Evolutionary conservation across 2,888 invertebrate species (phyloP), one percentile per base, ranked within the genome.

Genomic region (Drosophila quinaria): DNA sequence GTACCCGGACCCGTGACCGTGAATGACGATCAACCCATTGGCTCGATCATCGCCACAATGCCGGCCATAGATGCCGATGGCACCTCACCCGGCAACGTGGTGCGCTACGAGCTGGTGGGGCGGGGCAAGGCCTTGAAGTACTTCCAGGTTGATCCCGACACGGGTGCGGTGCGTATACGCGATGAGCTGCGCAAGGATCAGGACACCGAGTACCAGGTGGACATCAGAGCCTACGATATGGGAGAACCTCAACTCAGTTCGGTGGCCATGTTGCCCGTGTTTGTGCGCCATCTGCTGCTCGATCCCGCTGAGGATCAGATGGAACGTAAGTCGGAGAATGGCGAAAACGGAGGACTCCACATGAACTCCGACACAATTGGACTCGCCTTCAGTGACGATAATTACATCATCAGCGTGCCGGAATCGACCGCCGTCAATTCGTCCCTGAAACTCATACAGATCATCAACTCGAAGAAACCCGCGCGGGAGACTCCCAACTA

Each of bases 141-240:
- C 92, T 98, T 98, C 94, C 96, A 96, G 80, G 96, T 98, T 8
- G 97, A 98, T 91, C 95, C 96, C 0, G 97, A 97, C 69, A 96
- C 96, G 0, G 98, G 98, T 0, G 95, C 95, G 0, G 93, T 98
- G 17, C 94, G 96, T 59, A 96, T 98, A 0, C 95, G 97, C 31
- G 97, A 97, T 90, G 97, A 97, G 90, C 91, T 98, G 56, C 94
- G 96, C 63, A 97, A 97, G 91, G 97, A 97, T 92, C 95, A 96
- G 10, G 96, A 97, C 88, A 96, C 96, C 42, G 97, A 98, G 93
- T 97, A 97, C 92, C 96, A 97, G 92, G 96, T 97, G 72, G 97
- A 97, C 84, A 95, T 98, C 0, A 94, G 96, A 87, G 97, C 97
- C 0, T 96, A 96, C 87, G 98, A 98, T 89, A 94, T 97, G 91